Conservation (phyloP, 2,797 vertebrate genomes). For the Aselliscus stoliczkanus region DNA sequence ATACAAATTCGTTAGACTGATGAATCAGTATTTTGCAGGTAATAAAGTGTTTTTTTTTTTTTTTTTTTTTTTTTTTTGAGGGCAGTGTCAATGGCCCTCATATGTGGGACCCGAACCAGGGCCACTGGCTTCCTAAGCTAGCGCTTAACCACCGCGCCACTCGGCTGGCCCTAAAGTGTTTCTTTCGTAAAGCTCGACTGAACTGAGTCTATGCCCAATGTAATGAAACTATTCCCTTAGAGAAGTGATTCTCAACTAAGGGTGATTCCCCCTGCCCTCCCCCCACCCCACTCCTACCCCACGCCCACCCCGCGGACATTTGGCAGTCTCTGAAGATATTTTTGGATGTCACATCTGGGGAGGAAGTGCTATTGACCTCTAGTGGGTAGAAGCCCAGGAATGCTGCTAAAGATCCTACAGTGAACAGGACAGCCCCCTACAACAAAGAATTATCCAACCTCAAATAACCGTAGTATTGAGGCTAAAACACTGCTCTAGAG, state of each 20-base stretch:
- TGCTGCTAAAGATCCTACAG: background rate
- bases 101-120: no score
- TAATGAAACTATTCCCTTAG: background rate
- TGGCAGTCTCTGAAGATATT: background rate
- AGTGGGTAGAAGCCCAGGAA: background rate
- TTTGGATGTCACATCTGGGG: background rate
- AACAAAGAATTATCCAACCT: background rate
- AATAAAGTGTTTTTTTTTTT: background rate
- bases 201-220: background rate
- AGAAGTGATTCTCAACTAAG: background rate
- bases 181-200: background rate
- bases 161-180: no score
- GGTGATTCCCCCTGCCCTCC: background rate
- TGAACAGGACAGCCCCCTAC: background rate
- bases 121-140: no score
- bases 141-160: no score
- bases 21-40: background rate
- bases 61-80: no score
- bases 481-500: slow-evolving; percentile 10
- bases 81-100: no score
- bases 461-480: background rate
- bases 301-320: background rate
- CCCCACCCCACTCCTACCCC: no score
- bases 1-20: background rate
- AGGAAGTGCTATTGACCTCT: background rate